A percentile compares a stretch with the other conserved stretches of the same genome.
Conservation (phyloP, 2,888 invertebrate genomes). For the Melanostoma scalare region DNA sequence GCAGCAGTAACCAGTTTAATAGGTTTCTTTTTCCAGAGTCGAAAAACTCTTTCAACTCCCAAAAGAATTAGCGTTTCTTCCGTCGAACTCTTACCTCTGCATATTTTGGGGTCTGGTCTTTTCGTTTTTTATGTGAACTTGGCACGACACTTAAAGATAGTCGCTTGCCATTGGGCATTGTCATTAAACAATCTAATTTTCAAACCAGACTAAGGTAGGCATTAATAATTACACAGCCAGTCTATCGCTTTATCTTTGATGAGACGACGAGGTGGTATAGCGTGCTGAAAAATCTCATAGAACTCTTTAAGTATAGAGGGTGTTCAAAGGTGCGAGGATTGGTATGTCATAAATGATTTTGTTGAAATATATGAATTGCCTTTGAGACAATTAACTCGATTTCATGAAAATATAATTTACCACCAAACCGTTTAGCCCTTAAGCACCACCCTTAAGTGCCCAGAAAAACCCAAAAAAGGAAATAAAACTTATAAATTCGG, state of each 20-base stretch:
- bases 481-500: conserved; percentile 49
- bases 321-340: no score
- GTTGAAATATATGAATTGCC: no score
- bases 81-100: conserved; percentile 17
- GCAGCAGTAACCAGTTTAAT: conserved; percentile 27
- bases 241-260: no score
- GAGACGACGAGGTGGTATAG: no score
- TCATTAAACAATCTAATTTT: conserved; percentile 59
- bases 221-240: conserved; percentile 52
- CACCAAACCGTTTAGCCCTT: no score
- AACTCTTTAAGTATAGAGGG: not conserved
- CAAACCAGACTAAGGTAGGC: conserved; percentile 15
- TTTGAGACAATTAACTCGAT: no score
- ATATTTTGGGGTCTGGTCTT: conserved; percentile 19
- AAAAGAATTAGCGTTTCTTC: conserved; percentile 24
- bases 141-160: conserved; percentile 45
- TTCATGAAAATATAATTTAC: no score
- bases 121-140: conserved; percentile 45
- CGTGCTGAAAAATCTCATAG: conserved; percentile 26
- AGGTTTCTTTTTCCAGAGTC: not conserved
- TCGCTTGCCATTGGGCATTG: not conserved
- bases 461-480: conserved; percentile 9
- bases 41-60: conserved; percentile 9
- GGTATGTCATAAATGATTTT: no score
- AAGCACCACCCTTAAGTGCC: not conserved